Evolutionary conservation across 2,888 invertebrate species (phyloP), one percentile per base, ranked within the genome.

Genomic region (Brachyopa scutellaris): DNA sequence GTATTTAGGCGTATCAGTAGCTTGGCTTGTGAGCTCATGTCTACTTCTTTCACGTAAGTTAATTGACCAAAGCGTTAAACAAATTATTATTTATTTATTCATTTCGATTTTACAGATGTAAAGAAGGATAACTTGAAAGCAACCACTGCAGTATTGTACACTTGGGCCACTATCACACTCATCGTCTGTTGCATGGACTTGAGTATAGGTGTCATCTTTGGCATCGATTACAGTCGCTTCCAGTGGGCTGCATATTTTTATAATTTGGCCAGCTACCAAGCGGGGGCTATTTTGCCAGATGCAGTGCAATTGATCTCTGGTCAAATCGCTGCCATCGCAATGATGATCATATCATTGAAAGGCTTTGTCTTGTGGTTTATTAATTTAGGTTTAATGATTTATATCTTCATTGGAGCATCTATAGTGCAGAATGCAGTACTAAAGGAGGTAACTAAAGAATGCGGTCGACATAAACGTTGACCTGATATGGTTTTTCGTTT

Each of bases 301-400:
- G 87, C 86, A 8, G 86, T 84, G 2, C 85, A 88, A 31, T 38
- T 90, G 1, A 5, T 89, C 1, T 86, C 88, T 2, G 90, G 86
- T 0, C 86, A 86, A 79, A 86, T 88, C 2, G 87, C 87, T 0
- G 87, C 90, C 9, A 88, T 90, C 1, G 78, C 88, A 3, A 87
- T 91, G 87, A 87, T 90, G 88, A 85, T 90, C 8, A 85, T 91
- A 15, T 87, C 91, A 1, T 87, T 91, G 7, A 90, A 91, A 77
- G 92, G 92, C 8, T 91, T 89, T 83, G 69, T 91, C n/a, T 40
- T 92, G 33, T 91, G 90, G 91, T 26, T 90, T 6, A 85, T 91
- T 1, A 92, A 92, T 85, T 61, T 90, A 6, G 79, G 85, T 1
- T 78, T 91, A 17, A 77, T 89, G 33, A 53, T 87, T 62, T 88